Evolutionary conservation across 2,797 vertebrate species (phyloP).

Genomic region (Trematomus bernacchii): DNA sequence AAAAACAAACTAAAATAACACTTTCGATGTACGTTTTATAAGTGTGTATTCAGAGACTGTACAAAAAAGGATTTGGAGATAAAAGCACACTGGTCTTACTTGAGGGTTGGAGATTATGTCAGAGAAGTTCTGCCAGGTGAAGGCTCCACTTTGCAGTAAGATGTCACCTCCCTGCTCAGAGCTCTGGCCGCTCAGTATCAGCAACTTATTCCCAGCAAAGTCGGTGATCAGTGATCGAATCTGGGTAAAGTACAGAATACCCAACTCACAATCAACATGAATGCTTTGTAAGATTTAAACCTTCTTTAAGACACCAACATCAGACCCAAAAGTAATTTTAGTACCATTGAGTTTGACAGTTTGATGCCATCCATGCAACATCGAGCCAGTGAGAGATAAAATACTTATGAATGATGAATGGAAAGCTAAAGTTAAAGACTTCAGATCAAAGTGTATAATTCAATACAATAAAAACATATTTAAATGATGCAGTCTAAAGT

Average conservation of each 20-base stretch:
- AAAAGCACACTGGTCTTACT: conserved; percentile 75
- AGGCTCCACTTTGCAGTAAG: conserved; percentile 91
- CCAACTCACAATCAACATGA: neutral
- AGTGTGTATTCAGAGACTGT: neutral
- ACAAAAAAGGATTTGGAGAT: neutral
- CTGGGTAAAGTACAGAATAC: conserved; percentile 74
- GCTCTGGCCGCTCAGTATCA: conserved; percentile 93
- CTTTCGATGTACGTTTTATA: neutral
- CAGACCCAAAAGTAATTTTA: neutral
- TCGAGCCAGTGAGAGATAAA: too few species aligned
- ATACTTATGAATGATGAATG: too few species aligned
- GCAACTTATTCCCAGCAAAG: conserved; percentile 89
- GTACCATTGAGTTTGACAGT: too few species aligned
- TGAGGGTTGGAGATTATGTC: conserved; percentile 89
- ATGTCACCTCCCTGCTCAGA: conserved; percentile 93
- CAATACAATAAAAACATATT: neutral
- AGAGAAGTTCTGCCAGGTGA: conserved; percentile 90
- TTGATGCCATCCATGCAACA: neutral
- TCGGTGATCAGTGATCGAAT: conserved; percentile 89
- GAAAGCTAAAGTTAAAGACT: too few species aligned
- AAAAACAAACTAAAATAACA: neutral
- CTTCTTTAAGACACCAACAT: neutral
- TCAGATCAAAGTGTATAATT: neutral
- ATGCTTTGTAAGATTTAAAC: neutral
- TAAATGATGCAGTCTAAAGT: conserved; percentile 24